phyloP scores from a whole-genome alignment of 2,888 invertebrate species.

The Galeopsomyia nigrocyanea region DNA sequence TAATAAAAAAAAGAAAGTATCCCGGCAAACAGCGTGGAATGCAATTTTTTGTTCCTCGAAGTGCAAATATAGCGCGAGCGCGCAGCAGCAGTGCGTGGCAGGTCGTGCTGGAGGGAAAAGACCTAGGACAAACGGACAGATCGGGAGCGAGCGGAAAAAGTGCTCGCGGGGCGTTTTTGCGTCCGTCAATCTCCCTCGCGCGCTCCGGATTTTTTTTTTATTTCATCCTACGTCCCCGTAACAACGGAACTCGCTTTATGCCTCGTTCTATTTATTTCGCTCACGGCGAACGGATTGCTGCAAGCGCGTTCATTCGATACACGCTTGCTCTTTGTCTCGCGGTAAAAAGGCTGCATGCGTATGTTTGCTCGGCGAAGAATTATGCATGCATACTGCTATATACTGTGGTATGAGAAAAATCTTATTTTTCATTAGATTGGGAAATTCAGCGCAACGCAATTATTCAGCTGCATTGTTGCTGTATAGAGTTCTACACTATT shows the following conservation, averaged over 20 bases:
- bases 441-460: too few species aligned
- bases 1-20: constrained; percentile 3
- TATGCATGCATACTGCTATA: constrained; percentile 31
- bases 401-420: constrained; percentile 41
- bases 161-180: constrained; percentile 49
- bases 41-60: constrained; percentile 27
- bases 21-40: not conserved
- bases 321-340: constrained; percentile 17
- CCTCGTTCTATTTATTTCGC: constrained; percentile 61
- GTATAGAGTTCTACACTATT: not conserved
- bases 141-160: constrained; percentile 45
- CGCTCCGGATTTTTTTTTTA: constrained; percentile 15
- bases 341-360: not conserved
- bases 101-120: constrained; percentile 32
- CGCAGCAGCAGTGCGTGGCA: constrained; percentile 11
- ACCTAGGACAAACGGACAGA: constrained; percentile 48
- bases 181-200: constrained; percentile 49
- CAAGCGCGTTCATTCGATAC: not conserved
- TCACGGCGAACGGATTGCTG: constrained; percentile 52
- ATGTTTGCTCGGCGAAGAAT: constrained; percentile 38
- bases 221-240: not conserved
- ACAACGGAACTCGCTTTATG: constrained; percentile 15
- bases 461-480: too few species aligned
- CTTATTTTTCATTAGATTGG: not conserved
- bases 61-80: constrained; percentile 28